phyloP scores from a whole-genome alignment of 2,888 invertebrate species.

The Folsomia candida region DNA sequence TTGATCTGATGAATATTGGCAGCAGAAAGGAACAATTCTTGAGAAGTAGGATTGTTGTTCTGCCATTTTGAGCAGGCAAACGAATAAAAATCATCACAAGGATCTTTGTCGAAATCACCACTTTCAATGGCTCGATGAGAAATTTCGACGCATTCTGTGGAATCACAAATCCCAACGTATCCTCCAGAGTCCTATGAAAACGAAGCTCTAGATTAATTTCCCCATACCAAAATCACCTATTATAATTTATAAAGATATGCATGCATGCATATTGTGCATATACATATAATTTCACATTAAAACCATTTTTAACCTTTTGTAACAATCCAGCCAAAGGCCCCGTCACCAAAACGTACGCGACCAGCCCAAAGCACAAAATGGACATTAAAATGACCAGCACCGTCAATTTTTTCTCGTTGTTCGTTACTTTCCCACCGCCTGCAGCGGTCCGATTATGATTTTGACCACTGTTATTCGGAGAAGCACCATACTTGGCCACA shows the following conservation, averaged over 20 bases:
- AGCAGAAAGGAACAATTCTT: conserved; percentile 44
- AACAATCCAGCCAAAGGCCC: conserved; percentile 40
- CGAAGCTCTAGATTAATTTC: not conserved
- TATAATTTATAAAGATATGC: too few relatives aligned
- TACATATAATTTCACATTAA: too few relatives aligned
- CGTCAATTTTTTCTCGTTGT: conserved; percentile 30
- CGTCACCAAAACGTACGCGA: conserved; percentile 36
- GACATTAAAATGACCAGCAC: conserved; percentile 38
- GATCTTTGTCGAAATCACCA: conserved; percentile 40
- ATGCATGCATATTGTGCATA: too few relatives aligned
- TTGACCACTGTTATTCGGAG: too few relatives aligned
- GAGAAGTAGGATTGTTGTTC: conserved; percentile 38
- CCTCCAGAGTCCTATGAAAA: conserved; percentile 3
- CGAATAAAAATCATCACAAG: conserved; percentile 47
- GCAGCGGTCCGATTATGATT: not conserved
- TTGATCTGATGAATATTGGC: conserved; percentile 46
- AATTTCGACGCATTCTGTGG: conserved; percentile 42
- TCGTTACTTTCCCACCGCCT: not conserved
- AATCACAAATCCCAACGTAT: conserved; percentile 40
- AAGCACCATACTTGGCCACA: not conserved
- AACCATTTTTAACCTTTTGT: too few relatives aligned
- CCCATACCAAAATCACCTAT: conserved; percentile 3
- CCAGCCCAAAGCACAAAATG: conserved; percentile 38
- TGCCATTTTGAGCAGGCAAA: conserved; percentile 53
- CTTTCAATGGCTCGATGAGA: conserved; percentile 40